Conservation (phyloP, 2,888 invertebrate genomes). For the Cephus spinipes region DNA sequence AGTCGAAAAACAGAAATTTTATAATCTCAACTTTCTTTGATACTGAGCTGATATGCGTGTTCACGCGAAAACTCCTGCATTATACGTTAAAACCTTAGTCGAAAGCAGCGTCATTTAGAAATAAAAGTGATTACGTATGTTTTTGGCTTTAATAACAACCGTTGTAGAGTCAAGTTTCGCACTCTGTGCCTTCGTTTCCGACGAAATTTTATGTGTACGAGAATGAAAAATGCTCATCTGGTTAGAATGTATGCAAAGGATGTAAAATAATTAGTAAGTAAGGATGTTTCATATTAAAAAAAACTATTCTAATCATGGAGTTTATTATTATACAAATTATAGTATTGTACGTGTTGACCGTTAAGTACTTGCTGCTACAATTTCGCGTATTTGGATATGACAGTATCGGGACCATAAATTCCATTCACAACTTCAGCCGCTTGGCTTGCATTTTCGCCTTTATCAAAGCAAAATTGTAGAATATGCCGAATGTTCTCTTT, state of each 20-base stretch:
- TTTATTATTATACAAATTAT: background rate
- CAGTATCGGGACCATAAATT: too few species aligned
- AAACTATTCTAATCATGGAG: background rate
- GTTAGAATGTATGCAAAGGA: background rate
- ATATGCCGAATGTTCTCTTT: background rate
- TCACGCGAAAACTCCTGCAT: background rate
- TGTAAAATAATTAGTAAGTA: background rate
- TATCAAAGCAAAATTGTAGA: slow-evolving; percentile 14
- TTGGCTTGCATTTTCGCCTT: background rate
- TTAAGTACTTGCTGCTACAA: background rate
- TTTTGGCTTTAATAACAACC: background rate
- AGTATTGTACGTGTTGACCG: background rate
- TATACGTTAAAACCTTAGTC: background rate
- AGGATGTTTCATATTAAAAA: background rate
- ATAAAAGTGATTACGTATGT: background rate
- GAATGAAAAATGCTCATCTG: background rate
- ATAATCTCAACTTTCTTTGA: slow-evolving; percentile 29
- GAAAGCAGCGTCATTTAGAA: background rate
- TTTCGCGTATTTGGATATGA: too few species aligned
- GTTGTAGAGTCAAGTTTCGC: background rate
- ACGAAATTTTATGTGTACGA: background rate
- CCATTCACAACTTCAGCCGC: too few species aligned
- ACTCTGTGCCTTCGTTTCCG: background rate
- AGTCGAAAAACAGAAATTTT: slow-evolving; percentile 61
- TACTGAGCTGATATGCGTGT: background rate